Evolutionary conservation across 2,888 invertebrate genomes (phyloP).

Genomic region (Papilio elwesi): DNA sequence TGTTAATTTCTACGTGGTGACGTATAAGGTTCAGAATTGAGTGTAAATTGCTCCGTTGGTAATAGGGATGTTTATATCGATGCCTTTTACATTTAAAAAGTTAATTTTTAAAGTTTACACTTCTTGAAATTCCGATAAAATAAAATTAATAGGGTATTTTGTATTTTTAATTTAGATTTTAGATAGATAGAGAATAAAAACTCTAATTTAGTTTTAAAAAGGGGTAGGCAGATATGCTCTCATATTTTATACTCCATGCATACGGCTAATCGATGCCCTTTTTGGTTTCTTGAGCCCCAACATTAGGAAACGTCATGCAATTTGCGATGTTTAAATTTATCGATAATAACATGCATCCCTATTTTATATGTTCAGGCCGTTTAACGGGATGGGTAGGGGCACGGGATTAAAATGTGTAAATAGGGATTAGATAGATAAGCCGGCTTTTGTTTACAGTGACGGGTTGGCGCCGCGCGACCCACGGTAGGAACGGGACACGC

Average conservation of each 20-base stretch:
- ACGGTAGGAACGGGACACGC: slow-evolving; percentile 50
- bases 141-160: too few relatives aligned
- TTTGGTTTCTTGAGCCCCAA: too few relatives aligned
- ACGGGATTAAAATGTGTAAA: slow-evolving; percentile 82
- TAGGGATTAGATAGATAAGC: slow-evolving; percentile 82
- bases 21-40: slow-evolving; percentile 65
- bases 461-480: slow-evolving; percentile 68
- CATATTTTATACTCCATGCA: too few relatives aligned
- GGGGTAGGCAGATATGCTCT: too few relatives aligned
- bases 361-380: slow-evolving; percentile 23
- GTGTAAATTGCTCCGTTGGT: slow-evolving; percentile 48
- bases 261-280: too few relatives aligned
- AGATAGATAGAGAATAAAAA: too few relatives aligned
- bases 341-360: slow-evolving; percentile 26
- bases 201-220: too few relatives aligned
- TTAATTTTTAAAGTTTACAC: too few relatives aligned
- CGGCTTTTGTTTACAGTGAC: slow-evolving; percentile 72
- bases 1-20: slow-evolving; percentile 56
- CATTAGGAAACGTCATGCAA: too few relatives aligned
- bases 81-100: neutral
- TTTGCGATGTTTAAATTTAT: slow-evolving; percentile 4
- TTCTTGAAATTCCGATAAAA: too few relatives aligned
- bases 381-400: slow-evolving; percentile 54
- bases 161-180: too few relatives aligned
- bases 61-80: slow-evolving; percentile 37